Conservation (phyloP, 2,797 vertebrate genomes). For the Micrastur ruficollis region DNA sequence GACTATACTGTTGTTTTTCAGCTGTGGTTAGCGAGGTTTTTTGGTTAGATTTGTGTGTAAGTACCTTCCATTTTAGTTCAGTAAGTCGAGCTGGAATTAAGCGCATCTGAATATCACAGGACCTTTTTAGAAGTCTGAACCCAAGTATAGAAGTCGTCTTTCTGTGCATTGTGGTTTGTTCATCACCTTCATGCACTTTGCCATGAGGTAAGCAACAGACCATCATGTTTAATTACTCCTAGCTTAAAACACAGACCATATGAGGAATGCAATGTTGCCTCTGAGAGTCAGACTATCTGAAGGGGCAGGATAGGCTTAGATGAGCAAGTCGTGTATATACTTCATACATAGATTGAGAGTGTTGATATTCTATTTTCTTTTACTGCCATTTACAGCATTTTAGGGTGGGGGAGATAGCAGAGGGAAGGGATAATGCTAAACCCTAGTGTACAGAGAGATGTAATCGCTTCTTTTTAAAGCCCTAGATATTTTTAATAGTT, state of each 20-base stretch:
- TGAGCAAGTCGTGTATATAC: rapidly evolving
- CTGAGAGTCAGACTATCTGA: neutral
- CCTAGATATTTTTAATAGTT: neutral
- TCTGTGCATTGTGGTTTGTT: neutral
- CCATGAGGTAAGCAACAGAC: neutral
- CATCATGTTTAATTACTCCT: neutral
- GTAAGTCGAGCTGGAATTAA: neutral
- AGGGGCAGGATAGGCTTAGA: neutral
- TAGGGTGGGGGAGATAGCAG: neutral
- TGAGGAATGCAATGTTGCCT: neutral
- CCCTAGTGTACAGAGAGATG: neutral
- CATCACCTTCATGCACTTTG: neutral
- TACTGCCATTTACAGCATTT: neutral
- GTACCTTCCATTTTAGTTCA: neutral
- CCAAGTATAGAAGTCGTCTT: neutral
- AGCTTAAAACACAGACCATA: neutral
- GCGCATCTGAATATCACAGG: neutral
- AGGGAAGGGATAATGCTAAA: neutral
- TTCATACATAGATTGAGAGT: neutral
- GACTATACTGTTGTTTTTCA: neutral
- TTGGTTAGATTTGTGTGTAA: neutral
- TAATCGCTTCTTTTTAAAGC: neutral
- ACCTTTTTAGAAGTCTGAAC: neutral
- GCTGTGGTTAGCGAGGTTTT: neutral
- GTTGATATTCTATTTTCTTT: neutral